phyloP scores from a whole-genome alignment of 2,797 vertebrate genomes.

The Chanos chanos region DNA sequence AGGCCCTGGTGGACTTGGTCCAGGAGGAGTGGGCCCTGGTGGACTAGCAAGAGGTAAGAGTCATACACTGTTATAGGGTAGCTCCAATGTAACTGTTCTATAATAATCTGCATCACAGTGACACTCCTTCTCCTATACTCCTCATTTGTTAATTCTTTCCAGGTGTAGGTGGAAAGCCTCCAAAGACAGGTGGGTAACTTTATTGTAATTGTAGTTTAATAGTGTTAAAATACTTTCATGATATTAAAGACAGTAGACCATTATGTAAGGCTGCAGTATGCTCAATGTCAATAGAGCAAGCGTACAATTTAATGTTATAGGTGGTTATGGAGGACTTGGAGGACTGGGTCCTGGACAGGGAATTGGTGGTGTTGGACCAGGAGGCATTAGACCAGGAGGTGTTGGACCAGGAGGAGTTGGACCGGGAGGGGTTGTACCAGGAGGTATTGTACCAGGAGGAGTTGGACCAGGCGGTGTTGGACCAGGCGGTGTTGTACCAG shows the following conservation, averaged over 20 bases:
- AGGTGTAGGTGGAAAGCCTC: conserved; percentile 43
- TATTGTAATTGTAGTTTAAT: background rate
- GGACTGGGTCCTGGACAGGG: conserved; percentile 37
- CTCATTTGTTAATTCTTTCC: conserved; percentile 7
- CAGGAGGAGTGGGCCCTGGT: conserved; percentile 26
- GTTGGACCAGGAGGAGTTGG: conserved; percentile 18
- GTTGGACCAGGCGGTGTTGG: conserved; percentile 46
- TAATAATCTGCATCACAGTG: too few relatives aligned
- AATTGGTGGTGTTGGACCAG: conserved; percentile 42
- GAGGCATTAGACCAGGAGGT: conserved; percentile 40
- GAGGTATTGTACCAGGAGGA: conserved; percentile 38
- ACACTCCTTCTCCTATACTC: too few relatives aligned
- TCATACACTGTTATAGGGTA: too few relatives aligned
- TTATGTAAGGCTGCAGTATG: too few relatives aligned
- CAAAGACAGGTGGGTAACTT: conserved; percentile 39
- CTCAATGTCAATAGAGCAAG: too few relatives aligned
- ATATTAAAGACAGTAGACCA: too few relatives aligned
- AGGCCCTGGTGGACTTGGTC: conserved; percentile 49
- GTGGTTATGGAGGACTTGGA: conserved; percentile 27
- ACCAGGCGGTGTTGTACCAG: conserved; percentile 30
- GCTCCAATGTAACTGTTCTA: too few relatives aligned
- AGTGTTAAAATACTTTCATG: too few relatives aligned
- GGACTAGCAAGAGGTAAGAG: conserved; percentile 46
- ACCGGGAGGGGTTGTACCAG: conserved; percentile 1
- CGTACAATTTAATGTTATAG: too few relatives aligned